These are phyloP conservation scores for Dilophus febrilis DNA, from an alignment of 2,888 invertebrate genomes.

Conservation along the genomic window DNA sequence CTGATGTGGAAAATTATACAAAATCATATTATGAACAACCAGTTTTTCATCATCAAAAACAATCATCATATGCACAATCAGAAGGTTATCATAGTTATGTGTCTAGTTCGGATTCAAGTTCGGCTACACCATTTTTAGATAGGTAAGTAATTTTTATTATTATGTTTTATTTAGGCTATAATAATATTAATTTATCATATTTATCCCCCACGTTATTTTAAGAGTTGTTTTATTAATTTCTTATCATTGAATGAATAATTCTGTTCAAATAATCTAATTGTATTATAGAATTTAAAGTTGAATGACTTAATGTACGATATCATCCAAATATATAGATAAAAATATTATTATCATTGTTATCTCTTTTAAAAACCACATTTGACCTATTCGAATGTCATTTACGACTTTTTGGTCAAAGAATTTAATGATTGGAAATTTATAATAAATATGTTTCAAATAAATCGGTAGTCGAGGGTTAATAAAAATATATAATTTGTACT, in stretches of 20 bases:
- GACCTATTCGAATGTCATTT: too few relatives aligned
- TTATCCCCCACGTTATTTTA: background rate
- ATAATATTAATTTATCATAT: background rate
- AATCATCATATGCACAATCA: constrained; percentile 59
- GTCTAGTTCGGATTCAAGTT: constrained; percentile 56
- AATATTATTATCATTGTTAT: too few relatives aligned
- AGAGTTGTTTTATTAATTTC: background rate
- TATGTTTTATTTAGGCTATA: background rate
- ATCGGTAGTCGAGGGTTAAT: too few relatives aligned
- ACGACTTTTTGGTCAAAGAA: too few relatives aligned
- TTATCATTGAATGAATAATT: background rate
- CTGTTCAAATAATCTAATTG: background rate
- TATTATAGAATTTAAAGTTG: too few relatives aligned
- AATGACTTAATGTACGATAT: too few relatives aligned
- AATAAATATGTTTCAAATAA: too few relatives aligned
- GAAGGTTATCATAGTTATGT: constrained; percentile 70
- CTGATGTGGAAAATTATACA: constrained; percentile 53
- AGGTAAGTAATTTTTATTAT: constrained; percentile 28
- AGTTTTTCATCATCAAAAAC: constrained; percentile 46
- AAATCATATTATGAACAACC: constrained; percentile 42
- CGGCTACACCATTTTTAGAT: constrained; percentile 61
- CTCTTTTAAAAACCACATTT: too few relatives aligned
- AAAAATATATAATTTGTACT: too few relatives aligned
- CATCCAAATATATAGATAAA: too few relatives aligned
- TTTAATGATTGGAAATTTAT: too few relatives aligned